Evolutionary conservation across 2,888 invertebrate genomes (phyloP).

Genomic region (Sinotaia quadrata): DNA sequence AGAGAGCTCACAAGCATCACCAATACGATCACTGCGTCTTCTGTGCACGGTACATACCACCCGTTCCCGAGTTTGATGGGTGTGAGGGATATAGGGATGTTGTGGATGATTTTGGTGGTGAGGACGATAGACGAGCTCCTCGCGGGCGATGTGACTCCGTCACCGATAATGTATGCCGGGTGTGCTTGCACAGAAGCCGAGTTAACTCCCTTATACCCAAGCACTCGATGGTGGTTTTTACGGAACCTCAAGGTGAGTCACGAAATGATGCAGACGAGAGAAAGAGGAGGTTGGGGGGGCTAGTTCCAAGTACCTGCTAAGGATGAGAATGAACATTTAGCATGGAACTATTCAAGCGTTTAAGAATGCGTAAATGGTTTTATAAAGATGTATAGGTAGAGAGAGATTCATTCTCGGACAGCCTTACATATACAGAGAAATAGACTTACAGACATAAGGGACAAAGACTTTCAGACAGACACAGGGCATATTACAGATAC

Average conservation of each 20-base stretch:
- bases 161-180: conserved; percentile 18
- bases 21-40: conserved; percentile 2
- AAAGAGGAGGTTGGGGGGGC: neutral
- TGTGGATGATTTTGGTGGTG: neutral
- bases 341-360: no score
- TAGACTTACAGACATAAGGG: no score
- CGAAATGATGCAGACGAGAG: neutral
- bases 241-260: conserved; percentile 44
- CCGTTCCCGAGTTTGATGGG: neutral
- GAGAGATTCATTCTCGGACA: no score
- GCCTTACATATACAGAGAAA: no score
- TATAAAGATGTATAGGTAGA: neutral
- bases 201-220: conserved; percentile 10
- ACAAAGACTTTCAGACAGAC: no score
- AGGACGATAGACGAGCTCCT: neutral
- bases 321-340: neutral
- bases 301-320: neutral
- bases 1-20: neutral
- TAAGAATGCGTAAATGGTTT: neutral
- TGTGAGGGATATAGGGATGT: neutral
- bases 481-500: no score
- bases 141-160: conserved; percentile 16
- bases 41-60: neutral
- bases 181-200: conserved; percentile 23
- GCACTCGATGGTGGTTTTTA: conserved; percentile 45